Base-by-base conservation (phyloP, 53 echinoderm and acorn worm species). In the Temnopleurus reevesii region DNA sequence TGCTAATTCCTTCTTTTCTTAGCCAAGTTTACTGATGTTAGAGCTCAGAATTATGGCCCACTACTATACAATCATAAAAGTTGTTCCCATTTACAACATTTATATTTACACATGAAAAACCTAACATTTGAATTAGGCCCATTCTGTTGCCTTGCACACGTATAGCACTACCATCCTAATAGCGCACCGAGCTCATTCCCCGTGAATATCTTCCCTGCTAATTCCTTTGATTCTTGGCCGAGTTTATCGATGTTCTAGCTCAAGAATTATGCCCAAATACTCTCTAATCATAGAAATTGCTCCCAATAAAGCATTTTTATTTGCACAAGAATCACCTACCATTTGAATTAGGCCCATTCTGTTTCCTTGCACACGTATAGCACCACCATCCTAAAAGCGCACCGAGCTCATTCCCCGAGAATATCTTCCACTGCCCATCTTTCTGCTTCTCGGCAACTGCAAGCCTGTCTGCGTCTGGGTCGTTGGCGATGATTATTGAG, bases 361-460 rank as follows among this genome's bases (percentile, higher is more conserved):
- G 46, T 64, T 86, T 84, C 91, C 87, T 77, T 47, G 93, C 84
- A 44, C 94, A 93, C 8, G 89, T 59, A 55, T 93, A 87, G 34
- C 84, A 64, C 98, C 98, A 98, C 95, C 98, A 98, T 2, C 98
- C 98, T 34, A 98, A 60, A 4, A 98, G 59, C 0, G 98, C 98
- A 23, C 98, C 98, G 6, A 95, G 41, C 76, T 98, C 98, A 21
- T 98, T 98, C 2, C 98, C 98, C 2, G 90, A 93, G 58, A 98
- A 95, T 26, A 98, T 94, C 91, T 98, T 98, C 98, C 98, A 98
- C 76, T 64, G 30, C 29, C 93, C 97, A 13, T 90, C 86, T 5
- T 59, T 55, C 77, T 94, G 94, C 76, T 91, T 95, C 92, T 95
- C 97, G 3, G 94, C 98, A 53, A 98, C 89, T 2, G 98, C 98